Conservation (phyloP, 2,888 invertebrate species). For the Poecilus cupreus region DNA sequence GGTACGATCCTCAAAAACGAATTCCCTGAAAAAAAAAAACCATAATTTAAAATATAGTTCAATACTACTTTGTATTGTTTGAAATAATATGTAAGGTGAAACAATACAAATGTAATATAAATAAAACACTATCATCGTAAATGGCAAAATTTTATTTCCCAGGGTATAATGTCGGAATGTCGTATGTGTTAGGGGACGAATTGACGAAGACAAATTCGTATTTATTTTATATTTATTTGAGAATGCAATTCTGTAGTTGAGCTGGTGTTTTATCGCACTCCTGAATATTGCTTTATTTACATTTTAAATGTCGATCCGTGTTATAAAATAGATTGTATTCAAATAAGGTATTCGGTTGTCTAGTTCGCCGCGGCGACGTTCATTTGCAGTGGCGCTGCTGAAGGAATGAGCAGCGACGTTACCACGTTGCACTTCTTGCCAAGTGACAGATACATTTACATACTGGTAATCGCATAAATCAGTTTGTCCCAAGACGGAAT, state of each 20-base stretch:
- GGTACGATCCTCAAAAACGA: too few relatives aligned
- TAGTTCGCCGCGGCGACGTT: conserved; percentile 29
- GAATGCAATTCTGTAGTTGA: conserved; percentile 45
- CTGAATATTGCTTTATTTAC: conserved; percentile 59
- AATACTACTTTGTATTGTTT: too few relatives aligned
- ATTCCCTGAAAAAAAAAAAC: too few relatives aligned
- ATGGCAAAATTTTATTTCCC: conserved; percentile 8
- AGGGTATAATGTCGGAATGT: not conserved
- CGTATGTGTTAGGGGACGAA: not conserved
- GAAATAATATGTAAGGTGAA: too few relatives aligned
- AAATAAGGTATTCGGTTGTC: conserved; percentile 63
- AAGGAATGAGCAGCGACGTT: conserved; percentile 6
- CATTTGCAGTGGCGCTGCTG: conserved; percentile 44
- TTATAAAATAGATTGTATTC: conserved; percentile 67
- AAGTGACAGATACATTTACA: conserved; percentile 43
- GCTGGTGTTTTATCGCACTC: conserved; percentile 31
- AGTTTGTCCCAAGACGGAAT: conserved; percentile 43
- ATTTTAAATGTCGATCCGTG: conserved; percentile 67
- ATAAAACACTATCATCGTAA: not conserved
- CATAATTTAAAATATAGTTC: too few relatives aligned
- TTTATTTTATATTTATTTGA: conserved; percentile 47
- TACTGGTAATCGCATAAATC: conserved; percentile 49
- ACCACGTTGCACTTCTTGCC: conserved; percentile 10
- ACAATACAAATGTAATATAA: not conserved
- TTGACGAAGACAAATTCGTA: conserved; percentile 34